A percentile compares a stretch with the other conserved stretches of the same genome.
Evolutionary conservation across 2,797 vertebrate species (phyloP).

Genomic region (Amblyraja radiata): DNA sequence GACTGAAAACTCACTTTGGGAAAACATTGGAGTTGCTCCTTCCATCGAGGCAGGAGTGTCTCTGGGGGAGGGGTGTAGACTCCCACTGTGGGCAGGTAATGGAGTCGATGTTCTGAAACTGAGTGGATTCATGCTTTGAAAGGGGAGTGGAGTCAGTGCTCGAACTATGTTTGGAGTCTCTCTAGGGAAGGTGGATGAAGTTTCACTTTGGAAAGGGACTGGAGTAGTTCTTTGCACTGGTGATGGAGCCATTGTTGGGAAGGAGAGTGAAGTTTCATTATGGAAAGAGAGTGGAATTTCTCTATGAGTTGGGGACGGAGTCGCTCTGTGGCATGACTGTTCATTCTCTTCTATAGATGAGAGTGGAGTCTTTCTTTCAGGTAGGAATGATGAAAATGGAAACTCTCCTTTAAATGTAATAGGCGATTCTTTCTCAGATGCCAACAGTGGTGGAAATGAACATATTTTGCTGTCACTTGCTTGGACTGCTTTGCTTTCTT

Average conservation of each 20-base stretch:
- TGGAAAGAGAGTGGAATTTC: not conserved
- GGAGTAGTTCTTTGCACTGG: not conserved
- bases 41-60: not conserved
- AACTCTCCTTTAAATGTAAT: not conserved
- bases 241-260: not conserved
- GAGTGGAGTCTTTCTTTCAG: not conserved
- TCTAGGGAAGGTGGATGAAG: not conserved
- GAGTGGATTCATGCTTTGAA: not conserved
- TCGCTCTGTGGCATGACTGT: not conserved
- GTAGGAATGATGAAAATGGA: not conserved
- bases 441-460: not conserved
- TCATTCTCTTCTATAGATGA: not conserved
- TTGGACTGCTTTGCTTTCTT: not conserved
- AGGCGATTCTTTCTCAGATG: not conserved
- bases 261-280: not conserved
- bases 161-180: too few species aligned
- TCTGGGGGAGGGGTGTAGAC: not conserved
- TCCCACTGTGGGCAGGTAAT: not conserved
- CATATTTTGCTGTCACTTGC: not conserved
- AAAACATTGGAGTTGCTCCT: not conserved
- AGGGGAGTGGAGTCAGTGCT: too few species aligned
- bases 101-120: not conserved
- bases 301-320: not conserved
- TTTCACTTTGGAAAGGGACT: not conserved
- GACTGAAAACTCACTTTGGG: not conserved